Conservation (phyloP, 2,888 invertebrate genomes). For the Acleris laterana region DNA sequence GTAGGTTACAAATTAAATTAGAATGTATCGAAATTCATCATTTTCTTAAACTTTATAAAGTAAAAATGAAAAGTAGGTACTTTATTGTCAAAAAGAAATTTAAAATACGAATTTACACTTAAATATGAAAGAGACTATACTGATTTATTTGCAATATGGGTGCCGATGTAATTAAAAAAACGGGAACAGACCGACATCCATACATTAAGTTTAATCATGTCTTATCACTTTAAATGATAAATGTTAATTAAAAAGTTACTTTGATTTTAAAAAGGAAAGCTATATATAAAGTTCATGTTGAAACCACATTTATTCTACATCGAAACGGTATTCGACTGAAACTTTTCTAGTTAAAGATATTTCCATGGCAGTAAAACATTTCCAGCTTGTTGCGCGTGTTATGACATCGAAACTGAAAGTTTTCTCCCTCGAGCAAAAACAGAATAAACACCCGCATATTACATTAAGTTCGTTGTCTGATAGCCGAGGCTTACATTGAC, state of each 20-base stretch:
- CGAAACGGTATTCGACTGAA: conserved; percentile 5
- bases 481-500: background rate
- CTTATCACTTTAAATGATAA: too few relatives aligned
- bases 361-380: conserved; percentile 23
- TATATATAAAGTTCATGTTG: conserved; percentile 19
- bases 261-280: background rate
- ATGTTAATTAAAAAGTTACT: background rate
- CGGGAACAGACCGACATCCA: too few relatives aligned
- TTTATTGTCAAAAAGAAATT: too few relatives aligned
- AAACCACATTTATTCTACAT: conserved; percentile 8
- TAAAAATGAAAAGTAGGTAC: too few relatives aligned
- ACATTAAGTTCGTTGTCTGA: background rate
- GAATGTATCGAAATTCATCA: too few relatives aligned
- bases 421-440: conserved; percentile 9
- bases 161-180: too few relatives aligned
- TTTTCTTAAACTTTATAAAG: too few relatives aligned
- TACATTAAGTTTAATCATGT: too few relatives aligned
- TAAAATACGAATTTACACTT: too few relatives aligned
- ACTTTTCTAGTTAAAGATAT: conserved; percentile 24
- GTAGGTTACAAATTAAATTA: too few relatives aligned
- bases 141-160: too few relatives aligned
- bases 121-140: too few relatives aligned
- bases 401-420: conserved; percentile 11
- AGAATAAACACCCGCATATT: conserved; percentile 19
- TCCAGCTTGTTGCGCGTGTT: conserved; percentile 30